Evolutionary conservation across 2,113 vertebrate species (phyloP).

Genomic region (Chaenocephalus aceratus): DNA sequence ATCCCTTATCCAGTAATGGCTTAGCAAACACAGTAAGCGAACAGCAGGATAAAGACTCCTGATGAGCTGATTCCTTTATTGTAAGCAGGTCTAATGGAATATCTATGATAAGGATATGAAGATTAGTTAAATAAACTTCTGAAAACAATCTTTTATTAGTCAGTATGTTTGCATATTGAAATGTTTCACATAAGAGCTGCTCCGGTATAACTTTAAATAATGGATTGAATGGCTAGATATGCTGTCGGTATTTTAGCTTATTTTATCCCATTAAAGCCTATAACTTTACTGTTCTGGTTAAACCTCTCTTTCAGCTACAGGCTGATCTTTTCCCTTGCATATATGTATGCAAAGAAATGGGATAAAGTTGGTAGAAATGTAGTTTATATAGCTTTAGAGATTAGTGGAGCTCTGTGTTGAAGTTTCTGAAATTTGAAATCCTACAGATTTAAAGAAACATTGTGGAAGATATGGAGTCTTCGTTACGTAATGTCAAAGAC

Average conservation of each 20-base stretch:
- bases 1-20: slow-evolving; percentile 2
- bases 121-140: neutral
- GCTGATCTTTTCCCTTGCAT: neutral
- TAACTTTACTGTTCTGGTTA: neutral
- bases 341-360: neutral
- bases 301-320: neutral
- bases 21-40: slow-evolving; percentile 23
- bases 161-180: neutral
- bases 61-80: neutral
- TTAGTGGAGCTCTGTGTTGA: too few species aligned
- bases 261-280: neutral
- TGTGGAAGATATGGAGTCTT: too few species aligned
- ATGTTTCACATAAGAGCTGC: neutral
- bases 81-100: neutral
- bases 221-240: neutral
- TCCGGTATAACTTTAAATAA: neutral
- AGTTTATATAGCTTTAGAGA: neutral
- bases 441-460: too few species aligned
- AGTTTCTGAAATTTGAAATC: too few species aligned
- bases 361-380: neutral
- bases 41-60: neutral
- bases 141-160: neutral
- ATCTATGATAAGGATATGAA: neutral
- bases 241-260: neutral
- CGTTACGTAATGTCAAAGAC: too few species aligned